Evolutionary conservation across 64 coral and sea anemone species (phyloP).

Genomic region (Dendrophyllia cribrosa): DNA sequence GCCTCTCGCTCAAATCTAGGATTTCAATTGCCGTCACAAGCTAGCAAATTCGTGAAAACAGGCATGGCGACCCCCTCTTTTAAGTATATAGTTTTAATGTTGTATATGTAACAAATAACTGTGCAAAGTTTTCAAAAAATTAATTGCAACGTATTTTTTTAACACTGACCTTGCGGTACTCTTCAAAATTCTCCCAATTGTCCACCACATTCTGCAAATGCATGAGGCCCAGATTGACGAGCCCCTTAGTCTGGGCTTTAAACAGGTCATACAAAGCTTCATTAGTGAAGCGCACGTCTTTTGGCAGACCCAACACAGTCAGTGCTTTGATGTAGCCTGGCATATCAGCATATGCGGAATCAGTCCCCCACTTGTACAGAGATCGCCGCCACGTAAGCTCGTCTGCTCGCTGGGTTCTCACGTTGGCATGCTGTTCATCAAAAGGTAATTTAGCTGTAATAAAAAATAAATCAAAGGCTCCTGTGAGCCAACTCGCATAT

Average conservation of each 20-base stretch:
- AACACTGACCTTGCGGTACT: conserved; percentile 30
- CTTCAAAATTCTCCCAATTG: conserved; percentile 77
- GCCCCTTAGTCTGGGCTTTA: conserved; percentile 37
- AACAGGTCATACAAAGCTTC: conserved; percentile 64
- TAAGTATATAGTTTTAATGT: too few relatives aligned
- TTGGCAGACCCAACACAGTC: conserved; percentile 57
- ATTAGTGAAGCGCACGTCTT: conserved; percentile 75
- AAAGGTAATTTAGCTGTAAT: conserved; percentile 50
- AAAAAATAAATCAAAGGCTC: neutral
- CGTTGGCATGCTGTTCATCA: conserved; percentile 61
- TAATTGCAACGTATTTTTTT: too few relatives aligned
- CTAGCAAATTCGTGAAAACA: too few relatives aligned
- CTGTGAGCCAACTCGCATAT: too few relatives aligned
- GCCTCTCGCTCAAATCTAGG: too few relatives aligned
- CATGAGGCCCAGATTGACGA: conserved; percentile 64
- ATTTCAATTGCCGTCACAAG: too few relatives aligned
- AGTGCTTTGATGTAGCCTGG: conserved; percentile 68
- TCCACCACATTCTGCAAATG: conserved; percentile 54
- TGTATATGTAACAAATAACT: too few relatives aligned
- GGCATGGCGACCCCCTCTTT: too few relatives aligned
- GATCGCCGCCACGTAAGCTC: conserved; percentile 54
- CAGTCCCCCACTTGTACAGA: conserved; percentile 72
- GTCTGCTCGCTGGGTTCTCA: conserved; percentile 52
- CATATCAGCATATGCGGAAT: conserved; percentile 35
- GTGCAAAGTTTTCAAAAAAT: too few relatives aligned